Percentiles rank a stretch among this genome's conserved stretches.
Conservation (phyloP, 2,797 vertebrate genomes). For the Prunella strophiata region DNA sequence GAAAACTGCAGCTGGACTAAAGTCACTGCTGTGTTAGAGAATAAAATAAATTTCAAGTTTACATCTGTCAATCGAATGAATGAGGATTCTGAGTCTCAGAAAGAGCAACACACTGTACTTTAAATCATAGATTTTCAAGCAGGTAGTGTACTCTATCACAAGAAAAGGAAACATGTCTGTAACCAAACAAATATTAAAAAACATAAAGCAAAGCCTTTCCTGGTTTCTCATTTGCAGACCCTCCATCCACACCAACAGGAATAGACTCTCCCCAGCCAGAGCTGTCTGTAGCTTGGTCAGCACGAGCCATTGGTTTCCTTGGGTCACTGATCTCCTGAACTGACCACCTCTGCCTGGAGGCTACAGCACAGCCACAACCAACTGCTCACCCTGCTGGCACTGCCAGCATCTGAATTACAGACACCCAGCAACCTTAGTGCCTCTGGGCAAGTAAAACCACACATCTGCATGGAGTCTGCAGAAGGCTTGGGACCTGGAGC, state of each 20-base stretch:
- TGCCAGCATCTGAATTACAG: background rate
- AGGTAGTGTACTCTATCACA: background rate
- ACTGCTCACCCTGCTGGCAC: no score
- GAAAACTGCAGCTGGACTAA: background rate
- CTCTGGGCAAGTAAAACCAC: background rate
- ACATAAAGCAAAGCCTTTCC: background rate
- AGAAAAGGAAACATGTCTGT: background rate
- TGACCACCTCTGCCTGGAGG: background rate
- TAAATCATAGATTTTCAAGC: background rate
- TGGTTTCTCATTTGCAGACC: background rate
- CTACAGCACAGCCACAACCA: fast-evolving
- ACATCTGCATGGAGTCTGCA: background rate
- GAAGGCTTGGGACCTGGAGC: background rate
- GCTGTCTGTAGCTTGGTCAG: background rate
- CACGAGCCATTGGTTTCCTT: fast-evolving
- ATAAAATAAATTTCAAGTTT: conserved; percentile 10
- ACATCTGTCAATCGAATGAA: background rate
- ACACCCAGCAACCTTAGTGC: background rate
- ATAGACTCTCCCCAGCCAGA: background rate
- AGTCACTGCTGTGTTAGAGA: background rate
- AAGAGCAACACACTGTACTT: background rate
- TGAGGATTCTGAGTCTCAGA: background rate
- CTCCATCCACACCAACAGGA: background rate
- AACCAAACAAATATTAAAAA: background rate
- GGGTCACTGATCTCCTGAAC: background rate